These are phyloP conservation scores for Ennomos quercinarius DNA, from an alignment of 2,888 invertebrate genomes.

Conservation along the genomic window DNA sequence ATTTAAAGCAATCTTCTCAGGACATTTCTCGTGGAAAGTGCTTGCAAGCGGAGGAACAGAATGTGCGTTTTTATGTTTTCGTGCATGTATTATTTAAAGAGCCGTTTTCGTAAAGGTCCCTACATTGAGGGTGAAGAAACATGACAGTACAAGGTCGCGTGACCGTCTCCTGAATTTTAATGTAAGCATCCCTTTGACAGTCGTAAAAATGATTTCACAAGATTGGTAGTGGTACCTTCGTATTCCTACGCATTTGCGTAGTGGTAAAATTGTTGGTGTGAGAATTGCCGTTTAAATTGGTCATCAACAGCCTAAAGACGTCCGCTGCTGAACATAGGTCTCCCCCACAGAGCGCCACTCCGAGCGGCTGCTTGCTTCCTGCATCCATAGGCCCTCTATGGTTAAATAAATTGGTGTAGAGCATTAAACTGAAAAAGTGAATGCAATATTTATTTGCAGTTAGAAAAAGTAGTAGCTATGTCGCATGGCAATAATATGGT, in stretches of 20 bases:
- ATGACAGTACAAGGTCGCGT: conserved; percentile 69
- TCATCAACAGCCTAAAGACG: no score
- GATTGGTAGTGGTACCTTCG: conserved; percentile 56
- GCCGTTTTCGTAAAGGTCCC: conserved; percentile 54
- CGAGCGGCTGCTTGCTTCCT: no score
- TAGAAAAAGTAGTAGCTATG: no score
- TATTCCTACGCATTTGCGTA: conserved; percentile 25
- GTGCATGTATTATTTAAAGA: conserved; percentile 48
- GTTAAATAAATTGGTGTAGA: no score
- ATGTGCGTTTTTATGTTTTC: conserved; percentile 44
- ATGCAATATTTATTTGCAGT: no score
- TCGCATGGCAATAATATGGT: no score
- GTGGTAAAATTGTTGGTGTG: conserved; percentile 9
- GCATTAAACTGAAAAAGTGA: no score
- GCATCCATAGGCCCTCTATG: no score
- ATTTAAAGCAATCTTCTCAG: conserved; percentile 38
- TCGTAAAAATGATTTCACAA: conserved; percentile 76
- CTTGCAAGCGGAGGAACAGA: conserved; percentile 32
- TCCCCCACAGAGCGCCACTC: no score
- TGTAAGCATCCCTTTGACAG: conserved; percentile 75
- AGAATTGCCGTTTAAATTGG: conserved; percentile 4
- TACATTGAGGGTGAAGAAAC: conserved; percentile 55
- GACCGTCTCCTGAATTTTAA: conserved; percentile 79
- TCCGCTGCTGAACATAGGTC: no score
- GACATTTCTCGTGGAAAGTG: conserved; percentile 34